Evolutionary conservation across 2,113 vertebrate genomes (phyloP).

Genomic region (Petrocephalus microphthalmus): DNA sequence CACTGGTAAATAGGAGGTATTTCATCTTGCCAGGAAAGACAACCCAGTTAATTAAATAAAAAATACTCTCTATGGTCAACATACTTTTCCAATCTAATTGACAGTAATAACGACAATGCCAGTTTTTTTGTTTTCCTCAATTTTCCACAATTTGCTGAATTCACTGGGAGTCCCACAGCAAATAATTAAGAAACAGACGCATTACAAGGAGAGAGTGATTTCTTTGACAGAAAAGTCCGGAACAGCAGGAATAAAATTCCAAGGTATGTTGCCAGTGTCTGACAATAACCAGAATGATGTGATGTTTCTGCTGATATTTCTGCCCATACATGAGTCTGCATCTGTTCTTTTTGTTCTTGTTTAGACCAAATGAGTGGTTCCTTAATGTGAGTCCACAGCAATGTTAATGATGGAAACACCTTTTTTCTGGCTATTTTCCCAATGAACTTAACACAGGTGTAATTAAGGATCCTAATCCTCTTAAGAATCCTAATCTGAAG

Average conservation of each 20-base stretch:
- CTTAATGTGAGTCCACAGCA: not conserved
- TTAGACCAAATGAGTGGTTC: not conserved
- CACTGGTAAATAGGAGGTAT: not conserved
- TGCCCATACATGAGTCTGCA: not conserved
- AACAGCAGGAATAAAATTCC: not conserved
- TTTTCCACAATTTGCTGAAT: not conserved
- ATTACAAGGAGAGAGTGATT: not conserved
- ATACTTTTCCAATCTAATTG: not conserved
- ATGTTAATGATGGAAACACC: not conserved
- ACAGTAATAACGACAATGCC: not conserved
- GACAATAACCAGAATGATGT: not conserved
- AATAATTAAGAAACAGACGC: not conserved
- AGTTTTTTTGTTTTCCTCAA: not conserved
- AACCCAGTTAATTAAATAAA: not conserved
- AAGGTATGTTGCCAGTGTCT: not conserved
- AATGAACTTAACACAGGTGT: not conserved
- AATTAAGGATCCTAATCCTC: not conserved
- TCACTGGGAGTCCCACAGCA: not conserved
- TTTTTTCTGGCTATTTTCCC: not conserved
- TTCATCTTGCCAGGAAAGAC: not conserved
- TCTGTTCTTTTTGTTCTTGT: not conserved
- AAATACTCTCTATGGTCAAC: not conserved
- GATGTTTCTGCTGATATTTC: not conserved
- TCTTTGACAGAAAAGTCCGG: not conserved
- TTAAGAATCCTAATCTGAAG: not conserved